Percentiles rank a stretch among this genome's conserved stretches.
phyloP scores from a whole-genome alignment of 2,113 vertebrate species.

The Erythrocercus mccallii region DNA sequence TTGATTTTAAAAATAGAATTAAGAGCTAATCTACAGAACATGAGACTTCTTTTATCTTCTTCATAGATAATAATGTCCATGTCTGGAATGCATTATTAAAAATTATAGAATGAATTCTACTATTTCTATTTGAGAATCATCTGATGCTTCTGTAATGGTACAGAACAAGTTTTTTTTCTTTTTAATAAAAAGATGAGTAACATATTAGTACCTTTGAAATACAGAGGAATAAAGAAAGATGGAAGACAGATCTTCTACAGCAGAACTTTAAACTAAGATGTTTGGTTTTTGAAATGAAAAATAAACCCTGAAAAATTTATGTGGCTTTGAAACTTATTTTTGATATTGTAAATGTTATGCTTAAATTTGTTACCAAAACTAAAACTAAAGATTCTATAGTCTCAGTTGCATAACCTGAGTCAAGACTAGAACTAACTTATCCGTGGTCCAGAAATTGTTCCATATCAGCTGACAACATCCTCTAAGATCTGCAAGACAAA shows the following conservation, averaged over 20 bases:
- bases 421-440: not conserved
- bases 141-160: not conserved
- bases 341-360: not conserved
- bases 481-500: not conserved
- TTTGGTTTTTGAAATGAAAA: not conserved
- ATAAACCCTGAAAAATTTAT: not conserved
- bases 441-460: not conserved
- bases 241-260: not conserved
- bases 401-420: not conserved
- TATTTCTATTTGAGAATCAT: not conserved
- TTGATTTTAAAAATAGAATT: constrained; percentile 8
- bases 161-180: not conserved
- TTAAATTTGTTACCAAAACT: not conserved
- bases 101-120: not conserved
- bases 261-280: not conserved
- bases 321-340: not conserved
- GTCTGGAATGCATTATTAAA: not conserved
- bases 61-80: not conserved
- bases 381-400: not conserved
- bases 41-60: not conserved
- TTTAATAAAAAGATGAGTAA: not conserved
- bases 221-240: not conserved
- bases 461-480: not conserved
- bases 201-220: not conserved
- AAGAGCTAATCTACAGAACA: not conserved